Evolutionary conservation across 1,140 invertebrate species (phyloP), one percentile per base, ranked within the genome.

Genomic region (Sipha flava): DNA sequence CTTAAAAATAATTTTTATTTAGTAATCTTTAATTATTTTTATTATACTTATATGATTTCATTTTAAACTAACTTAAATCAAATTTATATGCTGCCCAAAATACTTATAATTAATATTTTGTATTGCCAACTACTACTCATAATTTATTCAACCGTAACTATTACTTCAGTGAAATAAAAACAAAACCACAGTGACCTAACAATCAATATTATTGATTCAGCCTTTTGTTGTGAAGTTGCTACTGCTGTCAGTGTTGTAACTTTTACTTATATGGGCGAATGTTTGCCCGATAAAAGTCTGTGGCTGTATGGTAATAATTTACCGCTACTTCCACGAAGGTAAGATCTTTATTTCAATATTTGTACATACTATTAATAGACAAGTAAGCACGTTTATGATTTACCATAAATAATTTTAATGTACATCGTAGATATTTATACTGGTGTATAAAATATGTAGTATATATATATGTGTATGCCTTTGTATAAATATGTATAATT

Each of bases 251-350:
- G 10, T 34, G 70, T 73, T 31, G 49, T n/a, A 54, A 54, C n/a
- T 52, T 54, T 73, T 31, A 73, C 29, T 73, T 40, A 77, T 77
- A 80, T 80, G 64, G 79, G 66, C 45, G 66, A 80, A 80, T 80
- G 79, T 47, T 54, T 80, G 43, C 10, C 57, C 47, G 79, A 80
- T 18, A 80, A 70, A 80, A 66, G 64, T 70, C 64, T 80, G 34
- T 80, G 79, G 79, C 64, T 80, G 59, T 80, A 68, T 43, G 79
- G 79, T 12, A 72, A 49, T 37, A 80, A 80, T 12, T 54, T 80
- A 12, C 79, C 79, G 16, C 45, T 80, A 40, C 79, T 80, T 40
- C 79, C 62, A 43, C 62, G 79, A 68, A 80, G 79, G 79, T 80
- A 80, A 77, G n/a, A 10, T 2, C 0, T 49, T 29, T 29, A 47